phyloP scores from a whole-genome alignment of 2,113 vertebrate genomes.

The Guaruba guarouba region DNA sequence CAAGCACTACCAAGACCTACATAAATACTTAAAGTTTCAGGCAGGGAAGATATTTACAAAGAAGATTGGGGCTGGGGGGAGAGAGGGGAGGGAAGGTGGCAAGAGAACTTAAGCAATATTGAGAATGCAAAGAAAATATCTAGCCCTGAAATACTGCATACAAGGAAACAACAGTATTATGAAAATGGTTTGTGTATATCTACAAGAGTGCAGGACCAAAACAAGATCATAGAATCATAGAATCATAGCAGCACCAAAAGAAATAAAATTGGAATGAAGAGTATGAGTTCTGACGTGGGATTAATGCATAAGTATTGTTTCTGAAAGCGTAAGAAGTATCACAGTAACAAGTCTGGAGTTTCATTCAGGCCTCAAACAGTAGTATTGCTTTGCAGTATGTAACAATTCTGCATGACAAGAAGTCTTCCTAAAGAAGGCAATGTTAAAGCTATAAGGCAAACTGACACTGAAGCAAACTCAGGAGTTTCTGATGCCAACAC shows the following conservation, averaged over 20 bases:
- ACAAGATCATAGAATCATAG: rapidly evolving
- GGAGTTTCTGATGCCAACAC: neutral
- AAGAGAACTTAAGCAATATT: neutral
- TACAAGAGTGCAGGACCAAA: neutral
- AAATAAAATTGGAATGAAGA: neutral
- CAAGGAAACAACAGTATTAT: neutral
- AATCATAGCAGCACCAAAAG: neutral
- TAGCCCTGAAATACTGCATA: neutral
- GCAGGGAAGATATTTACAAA: neutral
- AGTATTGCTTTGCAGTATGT: rapidly evolving
- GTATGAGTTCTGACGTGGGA: neutral
- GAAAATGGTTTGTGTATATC: neutral
- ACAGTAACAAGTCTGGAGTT: neutral
- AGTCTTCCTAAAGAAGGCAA: neutral
- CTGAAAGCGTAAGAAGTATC: neutral
- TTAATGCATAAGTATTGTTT: neutral
- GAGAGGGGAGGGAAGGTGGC: neutral
- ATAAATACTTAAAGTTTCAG: neutral
- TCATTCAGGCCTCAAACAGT: neutral
- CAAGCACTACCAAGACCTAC: neutral
- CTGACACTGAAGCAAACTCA: neutral
- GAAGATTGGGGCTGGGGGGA: neutral
- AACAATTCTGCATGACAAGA: neutral
- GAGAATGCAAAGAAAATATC: neutral
- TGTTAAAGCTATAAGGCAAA: neutral